A percentile compares a stretch with the other conserved stretches of the same genome.
These are phyloP conservation scores for Grammatotria lemairii DNA, from an alignment of 2,113 vertebrate genomes.

Conservation along the genomic window DNA sequence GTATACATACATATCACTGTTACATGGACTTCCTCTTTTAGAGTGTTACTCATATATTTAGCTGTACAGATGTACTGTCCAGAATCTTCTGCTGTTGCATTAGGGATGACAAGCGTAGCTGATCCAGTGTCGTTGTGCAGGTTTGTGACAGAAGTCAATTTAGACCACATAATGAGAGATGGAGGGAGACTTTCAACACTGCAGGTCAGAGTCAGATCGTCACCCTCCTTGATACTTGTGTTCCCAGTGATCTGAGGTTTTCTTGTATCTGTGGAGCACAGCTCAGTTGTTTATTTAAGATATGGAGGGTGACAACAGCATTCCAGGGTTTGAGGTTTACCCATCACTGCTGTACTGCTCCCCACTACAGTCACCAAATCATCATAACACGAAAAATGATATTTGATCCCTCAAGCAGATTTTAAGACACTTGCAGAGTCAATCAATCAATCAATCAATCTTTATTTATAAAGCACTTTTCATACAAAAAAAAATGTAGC, in stretches of 20 bases:
- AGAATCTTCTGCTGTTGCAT: neutral
- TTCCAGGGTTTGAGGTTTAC: neutral
- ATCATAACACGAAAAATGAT: neutral
- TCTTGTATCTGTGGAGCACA: neutral
- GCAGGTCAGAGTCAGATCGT: fast-evolving
- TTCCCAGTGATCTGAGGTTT: neutral
- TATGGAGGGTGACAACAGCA: fast-evolving
- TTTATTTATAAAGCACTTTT: too few species aligned
- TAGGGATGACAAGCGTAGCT: neutral
- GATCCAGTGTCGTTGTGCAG: neutral
- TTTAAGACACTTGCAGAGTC: neutral
- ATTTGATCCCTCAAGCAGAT: neutral
- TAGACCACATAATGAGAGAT: neutral
- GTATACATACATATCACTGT: neutral
- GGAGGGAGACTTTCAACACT: neutral
- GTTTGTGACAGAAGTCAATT: neutral
- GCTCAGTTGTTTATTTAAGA: neutral
- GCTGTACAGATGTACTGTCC: constrained; percentile 35
- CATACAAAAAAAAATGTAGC: too few species aligned
- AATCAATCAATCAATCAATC: too few species aligned
- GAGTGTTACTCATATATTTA: neutral
- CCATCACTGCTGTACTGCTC: neutral
- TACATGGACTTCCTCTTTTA: neutral
- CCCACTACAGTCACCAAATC: neutral
- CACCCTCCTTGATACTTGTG: neutral